Percentiles rank a stretch among this genome's conserved stretches.
Evolutionary conservation across 2,113 vertebrate species (phyloP).

Genomic region (Mirza zaza): DNA sequence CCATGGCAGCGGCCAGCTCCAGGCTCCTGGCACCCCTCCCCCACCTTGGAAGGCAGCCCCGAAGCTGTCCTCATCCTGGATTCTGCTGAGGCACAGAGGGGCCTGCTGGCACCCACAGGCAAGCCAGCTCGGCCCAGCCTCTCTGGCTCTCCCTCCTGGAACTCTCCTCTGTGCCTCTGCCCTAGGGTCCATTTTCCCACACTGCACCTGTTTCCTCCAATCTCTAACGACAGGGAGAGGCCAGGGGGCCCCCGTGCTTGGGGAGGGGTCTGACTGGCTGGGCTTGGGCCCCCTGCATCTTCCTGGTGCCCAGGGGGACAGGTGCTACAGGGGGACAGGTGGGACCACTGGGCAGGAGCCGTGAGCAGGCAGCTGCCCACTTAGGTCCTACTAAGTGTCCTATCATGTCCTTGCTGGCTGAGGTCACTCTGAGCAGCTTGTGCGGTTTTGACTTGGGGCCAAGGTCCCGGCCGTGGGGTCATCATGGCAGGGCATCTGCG

Average conservation of each 20-base stretch:
- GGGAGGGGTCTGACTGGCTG: background rate
- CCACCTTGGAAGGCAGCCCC: background rate
- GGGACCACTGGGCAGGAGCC: background rate
- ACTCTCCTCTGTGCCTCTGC: background rate
- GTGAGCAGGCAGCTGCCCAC: background rate
- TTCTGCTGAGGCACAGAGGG: background rate
- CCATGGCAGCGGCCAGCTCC: background rate
- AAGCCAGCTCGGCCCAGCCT: background rate
- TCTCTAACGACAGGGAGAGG: background rate
- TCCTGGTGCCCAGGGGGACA: background rate
- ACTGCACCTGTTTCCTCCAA: background rate
- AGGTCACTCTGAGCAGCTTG: background rate
- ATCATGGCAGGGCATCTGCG: accelerated
- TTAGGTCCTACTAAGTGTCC: background rate
- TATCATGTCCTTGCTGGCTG: too few species aligned
- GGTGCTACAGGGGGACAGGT: background rate
- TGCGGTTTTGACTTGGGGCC: background rate
- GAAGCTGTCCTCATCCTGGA: background rate
- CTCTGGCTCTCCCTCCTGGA: background rate
- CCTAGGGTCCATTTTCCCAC: background rate
- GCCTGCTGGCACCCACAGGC: background rate
- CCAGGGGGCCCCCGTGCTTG: background rate
- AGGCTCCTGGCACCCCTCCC: background rate
- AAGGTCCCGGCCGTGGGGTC: background rate
- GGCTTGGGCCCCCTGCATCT: background rate